A percentile compares a stretch with the other conserved stretches of the same genome.
phyloP scores from a whole-genome alignment of 92 coral and sea anemone genomes.

The Actinostola sp. region DNA sequence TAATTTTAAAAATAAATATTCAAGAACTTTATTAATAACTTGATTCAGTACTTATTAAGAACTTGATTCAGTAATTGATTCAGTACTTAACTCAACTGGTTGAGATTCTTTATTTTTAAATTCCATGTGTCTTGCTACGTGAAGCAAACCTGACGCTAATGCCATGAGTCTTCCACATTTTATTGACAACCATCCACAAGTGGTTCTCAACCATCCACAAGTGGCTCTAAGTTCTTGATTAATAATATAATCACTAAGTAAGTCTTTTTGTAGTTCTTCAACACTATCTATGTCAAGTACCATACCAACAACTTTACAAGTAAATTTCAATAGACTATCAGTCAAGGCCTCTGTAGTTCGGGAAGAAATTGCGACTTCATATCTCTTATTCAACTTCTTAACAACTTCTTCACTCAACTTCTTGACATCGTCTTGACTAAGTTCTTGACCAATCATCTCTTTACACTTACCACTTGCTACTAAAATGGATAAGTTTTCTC shows the following conservation, averaged over 20 bases:
- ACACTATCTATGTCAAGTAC: constrained; percentile 14
- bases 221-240: constrained; percentile 20
- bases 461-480: constrained; percentile 30
- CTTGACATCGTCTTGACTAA: constrained; percentile 30
- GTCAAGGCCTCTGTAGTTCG: constrained; percentile 21
- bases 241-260: constrained; percentile 14
- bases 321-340: constrained; percentile 9
- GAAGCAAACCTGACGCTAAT: constrained; percentile 7
- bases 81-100: too few relatives aligned
- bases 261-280: constrained; percentile 24
- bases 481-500: constrained; percentile 22
- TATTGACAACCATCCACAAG: constrained; percentile 16
- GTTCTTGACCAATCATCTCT: constrained; percentile 12
- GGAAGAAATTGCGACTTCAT: constrained; percentile 17
- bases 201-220: too few relatives aligned
- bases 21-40: too few relatives aligned
- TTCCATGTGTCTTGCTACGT: constrained; percentile 25
- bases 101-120: too few relatives aligned
- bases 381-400: constrained; percentile 27
- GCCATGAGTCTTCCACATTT: constrained; percentile 24
- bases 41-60: too few relatives aligned
- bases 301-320: constrained; percentile 16
- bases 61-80: too few relatives aligned
- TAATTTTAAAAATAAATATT: too few relatives aligned
- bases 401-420: constrained; percentile 9